Conservation (phyloP, 53 echinoderm and acorn worm species). For the Patiria pectinifera region DNA sequence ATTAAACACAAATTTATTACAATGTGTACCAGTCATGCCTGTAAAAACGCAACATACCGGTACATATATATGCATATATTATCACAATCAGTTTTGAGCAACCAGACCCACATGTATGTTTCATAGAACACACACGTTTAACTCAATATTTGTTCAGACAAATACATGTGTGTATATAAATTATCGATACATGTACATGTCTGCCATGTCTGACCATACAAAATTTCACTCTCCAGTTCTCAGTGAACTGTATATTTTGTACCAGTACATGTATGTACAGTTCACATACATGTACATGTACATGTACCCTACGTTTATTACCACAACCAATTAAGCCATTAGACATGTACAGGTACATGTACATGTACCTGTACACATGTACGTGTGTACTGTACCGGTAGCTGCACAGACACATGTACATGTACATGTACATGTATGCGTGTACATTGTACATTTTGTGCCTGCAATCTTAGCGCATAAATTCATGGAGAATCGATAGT, state of each 20-base stretch:
- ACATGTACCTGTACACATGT: background rate
- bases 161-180: background rate
- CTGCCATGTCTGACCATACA: no score
- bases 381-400: background rate
- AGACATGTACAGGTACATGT: background rate
- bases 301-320: background rate
- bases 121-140: no score
- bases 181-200: background rate
- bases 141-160: background rate
- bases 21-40: no score
- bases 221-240: no score
- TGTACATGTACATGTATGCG: background rate
- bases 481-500: constrained; percentile 51
- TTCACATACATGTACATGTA: background rate
- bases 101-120: no score
- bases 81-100: no score
- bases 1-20: no score
- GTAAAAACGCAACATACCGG: no score
- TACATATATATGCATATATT: no score
- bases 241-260: background rate
- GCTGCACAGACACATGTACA: background rate
- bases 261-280: background rate
- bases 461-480: constrained; percentile 1
- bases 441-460: no score
- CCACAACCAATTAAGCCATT: background rate